Evolutionary conservation across 2,888 invertebrate genomes (phyloP).

Genomic region (Thereva nobilitata): DNA sequence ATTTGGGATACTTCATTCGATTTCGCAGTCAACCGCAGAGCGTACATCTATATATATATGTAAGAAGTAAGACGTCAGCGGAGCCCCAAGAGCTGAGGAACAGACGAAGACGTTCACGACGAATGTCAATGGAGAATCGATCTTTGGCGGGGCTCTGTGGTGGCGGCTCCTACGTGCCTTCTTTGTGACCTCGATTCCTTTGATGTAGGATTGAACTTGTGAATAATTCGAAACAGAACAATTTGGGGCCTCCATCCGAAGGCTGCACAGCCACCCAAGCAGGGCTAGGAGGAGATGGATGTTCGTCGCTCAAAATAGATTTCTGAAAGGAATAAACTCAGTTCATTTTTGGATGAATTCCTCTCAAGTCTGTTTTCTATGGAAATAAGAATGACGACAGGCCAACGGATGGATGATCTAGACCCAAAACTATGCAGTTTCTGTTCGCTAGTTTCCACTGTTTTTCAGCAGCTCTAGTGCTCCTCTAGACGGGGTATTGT

Average conservation of each 20-base stretch:
- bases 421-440: conserved; percentile 13
- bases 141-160: conserved; percentile 13
- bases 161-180: neutral
- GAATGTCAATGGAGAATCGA: conserved; percentile 6
- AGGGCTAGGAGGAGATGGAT: conserved; percentile 22
- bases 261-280: neutral
- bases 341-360: conserved; percentile 21
- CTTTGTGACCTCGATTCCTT: conserved; percentile 18
- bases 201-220: conserved; percentile 14
- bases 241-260: conserved; percentile 10
- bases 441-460: neutral
- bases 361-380: conserved; percentile 13
- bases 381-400: conserved; percentile 27
- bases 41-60: too few relatives aligned
- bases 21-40: too few relatives aligned
- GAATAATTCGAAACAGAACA: conserved; percentile 25
- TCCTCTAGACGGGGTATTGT: too few relatives aligned
- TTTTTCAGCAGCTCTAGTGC: neutral
- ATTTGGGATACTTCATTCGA: too few relatives aligned
- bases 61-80: neutral
- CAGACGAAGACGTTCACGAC: neutral
- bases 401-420: neutral
- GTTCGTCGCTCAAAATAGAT: conserved; percentile 24
- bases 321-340: conserved; percentile 16
- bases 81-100: neutral